Conservation (phyloP, 2,113 vertebrate species). For the Amazona guildingii region DNA sequence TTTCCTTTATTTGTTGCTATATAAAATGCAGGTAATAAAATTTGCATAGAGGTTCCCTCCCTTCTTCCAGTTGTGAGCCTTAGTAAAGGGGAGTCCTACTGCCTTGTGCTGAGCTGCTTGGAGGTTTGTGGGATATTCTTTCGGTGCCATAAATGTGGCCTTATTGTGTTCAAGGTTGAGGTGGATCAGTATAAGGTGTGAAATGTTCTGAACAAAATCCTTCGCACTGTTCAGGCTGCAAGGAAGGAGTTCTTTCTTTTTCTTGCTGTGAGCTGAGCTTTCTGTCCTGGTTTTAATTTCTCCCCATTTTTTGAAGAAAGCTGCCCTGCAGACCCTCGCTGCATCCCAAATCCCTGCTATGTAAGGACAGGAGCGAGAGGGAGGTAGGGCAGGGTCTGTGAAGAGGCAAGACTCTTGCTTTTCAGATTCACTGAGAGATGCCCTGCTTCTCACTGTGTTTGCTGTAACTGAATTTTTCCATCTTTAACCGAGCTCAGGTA, state of each 20-base stretch:
- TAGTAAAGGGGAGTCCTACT: background rate
- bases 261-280: background rate
- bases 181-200: background rate
- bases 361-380: background rate
- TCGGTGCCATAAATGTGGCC: background rate
- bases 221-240: background rate
- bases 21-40: background rate
- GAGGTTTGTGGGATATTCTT: background rate
- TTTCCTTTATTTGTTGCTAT: background rate
- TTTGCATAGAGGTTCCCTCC: background rate
- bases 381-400: background rate
- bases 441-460: background rate
- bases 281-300: background rate
- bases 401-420: background rate
- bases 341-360: background rate
- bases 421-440: background rate
- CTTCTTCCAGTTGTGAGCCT: background rate
- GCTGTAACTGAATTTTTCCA: background rate
- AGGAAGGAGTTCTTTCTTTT: background rate
- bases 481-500: background rate
- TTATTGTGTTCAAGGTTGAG: background rate
- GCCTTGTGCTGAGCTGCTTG: background rate
- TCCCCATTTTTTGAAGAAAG: background rate
- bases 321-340: background rate
- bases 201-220: background rate